phyloP scores from a whole-genome alignment of 2,888 invertebrate species.

The Troides oblongomaculatus region DNA sequence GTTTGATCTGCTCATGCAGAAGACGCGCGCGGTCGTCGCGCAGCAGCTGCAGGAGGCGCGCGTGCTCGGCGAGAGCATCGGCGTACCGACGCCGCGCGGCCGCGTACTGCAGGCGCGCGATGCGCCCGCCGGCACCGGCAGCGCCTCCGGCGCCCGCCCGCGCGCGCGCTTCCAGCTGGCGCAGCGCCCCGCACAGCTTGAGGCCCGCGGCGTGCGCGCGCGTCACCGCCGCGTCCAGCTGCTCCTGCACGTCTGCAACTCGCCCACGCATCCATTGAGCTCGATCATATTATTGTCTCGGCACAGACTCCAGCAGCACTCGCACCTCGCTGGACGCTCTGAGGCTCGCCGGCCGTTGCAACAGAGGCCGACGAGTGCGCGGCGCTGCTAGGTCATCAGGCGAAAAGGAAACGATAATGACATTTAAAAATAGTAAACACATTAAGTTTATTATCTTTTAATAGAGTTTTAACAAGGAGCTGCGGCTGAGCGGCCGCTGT shows the following conservation, averaged over 20 bases:
- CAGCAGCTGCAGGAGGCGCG: slow-evolving; percentile 72
- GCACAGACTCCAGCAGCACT: neutral
- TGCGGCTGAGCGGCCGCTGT: no score
- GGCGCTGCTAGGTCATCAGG: no score
- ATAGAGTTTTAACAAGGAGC: no score
- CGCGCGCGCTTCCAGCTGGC: slow-evolving; percentile 63
- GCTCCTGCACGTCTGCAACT: slow-evolving; percentile 78
- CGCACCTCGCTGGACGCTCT: no score
- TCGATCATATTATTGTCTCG: neutral
- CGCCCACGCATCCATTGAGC: neutral
- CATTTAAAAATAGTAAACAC: no score
- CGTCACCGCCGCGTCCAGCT: slow-evolving; percentile 79
- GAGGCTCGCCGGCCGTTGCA: no score
- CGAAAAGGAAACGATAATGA: no score
- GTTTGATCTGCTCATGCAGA: slow-evolving; percentile 78
- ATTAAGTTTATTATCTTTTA: no score
- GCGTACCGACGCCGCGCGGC: slow-evolving; percentile 67
- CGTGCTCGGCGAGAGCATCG: slow-evolving; percentile 58
- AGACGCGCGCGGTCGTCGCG: slow-evolving; percentile 74
- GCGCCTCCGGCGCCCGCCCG: slow-evolving; percentile 35
- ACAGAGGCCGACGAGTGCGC: no score
- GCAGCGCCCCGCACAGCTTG: slow-evolving; percentile 77
- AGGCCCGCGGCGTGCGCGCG: slow-evolving; percentile 74
- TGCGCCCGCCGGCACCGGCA: slow-evolving; percentile 71
- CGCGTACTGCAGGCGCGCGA: slow-evolving; percentile 65